These are phyloP conservation scores for Altica lythri DNA, from an alignment of 2,888 invertebrate species.

Conservation along the genomic window DNA sequence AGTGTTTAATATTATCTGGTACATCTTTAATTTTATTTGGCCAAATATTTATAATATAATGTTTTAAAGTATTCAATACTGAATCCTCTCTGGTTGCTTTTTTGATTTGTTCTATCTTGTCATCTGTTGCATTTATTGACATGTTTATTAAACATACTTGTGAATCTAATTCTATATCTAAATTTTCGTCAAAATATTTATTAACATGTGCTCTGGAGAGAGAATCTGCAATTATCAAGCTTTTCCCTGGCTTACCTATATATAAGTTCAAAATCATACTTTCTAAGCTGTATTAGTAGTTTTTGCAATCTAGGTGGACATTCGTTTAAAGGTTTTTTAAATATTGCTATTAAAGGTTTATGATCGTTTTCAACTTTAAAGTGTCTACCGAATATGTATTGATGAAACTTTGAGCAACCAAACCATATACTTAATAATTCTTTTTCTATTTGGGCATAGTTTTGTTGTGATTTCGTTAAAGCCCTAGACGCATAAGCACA, in stretches of 20 bases:
- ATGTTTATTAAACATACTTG: slow-evolving; percentile 22
- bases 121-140: slow-evolving; percentile 4
- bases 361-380: slow-evolving; percentile 39
- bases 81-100: slow-evolving; percentile 4
- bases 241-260: slow-evolving; percentile 25
- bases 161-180: slow-evolving; percentile 26
- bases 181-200: slow-evolving; percentile 19
- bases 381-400: slow-evolving; percentile 35
- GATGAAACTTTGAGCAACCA: slow-evolving; percentile 26
- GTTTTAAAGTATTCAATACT: slow-evolving; percentile 12
- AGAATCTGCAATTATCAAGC: slow-evolving; percentile 12
- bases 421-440: slow-evolving; percentile 49
- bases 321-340: slow-evolving; percentile 19
- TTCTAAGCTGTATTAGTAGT: slow-evolving; percentile 26
- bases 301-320: slow-evolving; percentile 27
- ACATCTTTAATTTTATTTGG: too few relatives aligned
- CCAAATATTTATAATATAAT: slow-evolving; percentile 3
- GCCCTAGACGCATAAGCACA: slow-evolving; percentile 48
- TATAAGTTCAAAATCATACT: slow-evolving; percentile 23
- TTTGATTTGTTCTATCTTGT: slow-evolving; percentile 12
- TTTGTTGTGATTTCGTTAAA: slow-evolving; percentile 42
- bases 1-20: too few relatives aligned
- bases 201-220: slow-evolving; percentile 15
- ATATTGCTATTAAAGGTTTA: slow-evolving; percentile 19
- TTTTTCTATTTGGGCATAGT: slow-evolving; percentile 51